Evolutionary conservation across 2,888 invertebrate species (phyloP), one percentile per base, ranked within the genome.

Genomic region (Dione juno): DNA sequence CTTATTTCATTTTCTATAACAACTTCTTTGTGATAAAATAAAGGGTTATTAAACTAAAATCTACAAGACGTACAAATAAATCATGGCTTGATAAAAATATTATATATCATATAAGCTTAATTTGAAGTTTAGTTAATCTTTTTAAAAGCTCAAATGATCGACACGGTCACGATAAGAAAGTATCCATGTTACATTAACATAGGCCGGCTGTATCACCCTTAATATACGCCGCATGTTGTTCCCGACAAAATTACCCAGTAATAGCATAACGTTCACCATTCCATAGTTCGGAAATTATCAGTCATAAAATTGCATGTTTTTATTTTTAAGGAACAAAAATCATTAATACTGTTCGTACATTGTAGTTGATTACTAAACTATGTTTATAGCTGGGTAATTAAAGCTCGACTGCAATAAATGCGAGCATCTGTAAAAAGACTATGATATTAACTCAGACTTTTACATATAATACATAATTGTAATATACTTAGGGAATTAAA

Each of bases 281-380:
- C 90, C 88, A 86, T 90, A 91, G 89, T 90, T 90, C 87, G 86
- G 84, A 92, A 90, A 92, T 92, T 92, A 92, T 92, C 90, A 88
- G 86, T 88, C 88, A 91, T 92, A 92, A 91, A 92, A 85, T 82
- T 82, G 80, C 78, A 84, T 85, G 84, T 88, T 88, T 90, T 90
- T 88, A 89, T 89, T 82, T 84, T 84, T 82, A 84, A 70, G 59
- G 35, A 40, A 50, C 81, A 82, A 84, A 84, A 84, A 84, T 83
- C 82, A 86, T 61, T 73, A 79, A 80, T 81, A 69, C 59, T 59
- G 57, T 45, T 54, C 40, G 21, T 72, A 74, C 74, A 67, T 66
- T 74, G 74, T 74, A 72, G 67, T 53, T 35, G 66, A 63, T 59
- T 66, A 63, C 64, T 67, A 48, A 54, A 54, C 54, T 64, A 67